Evolutionary conservation across 2,113 vertebrate genomes (phyloP), one percentile per base, ranked within the genome.

Genomic region (Fregetta grallaria): DNA sequence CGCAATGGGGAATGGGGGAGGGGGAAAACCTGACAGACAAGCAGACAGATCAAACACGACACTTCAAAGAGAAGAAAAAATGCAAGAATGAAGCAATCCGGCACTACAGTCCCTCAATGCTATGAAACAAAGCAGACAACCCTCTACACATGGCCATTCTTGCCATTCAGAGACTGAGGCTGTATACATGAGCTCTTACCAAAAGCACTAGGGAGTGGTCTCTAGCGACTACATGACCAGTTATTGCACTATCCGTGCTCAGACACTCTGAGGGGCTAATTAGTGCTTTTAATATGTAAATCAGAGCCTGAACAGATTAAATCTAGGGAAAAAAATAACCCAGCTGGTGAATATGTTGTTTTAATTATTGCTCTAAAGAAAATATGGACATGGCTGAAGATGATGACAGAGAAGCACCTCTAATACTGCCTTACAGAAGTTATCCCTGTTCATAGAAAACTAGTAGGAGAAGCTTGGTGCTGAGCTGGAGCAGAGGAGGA

Each of bases 251-350:
- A 98, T 98, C 90, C 98, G 98, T 98, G 98, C 99, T 98, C 98
- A 97, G 98, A 97, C 98, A 98, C 99, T 99, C 99, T 97, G 98
- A 99, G 99, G 99, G 99, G 99, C 99, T 99, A 99, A 99, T 99
- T 99, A 99, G 99, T 99, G 99, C 99, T 99, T 99, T 98, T 99
- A 99, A 99, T 99, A 99, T 99, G 99, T 98, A 99, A 99, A 99
- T 99, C 98, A 99, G 99, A 98, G 98, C 97, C 96, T 97, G 98
- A 98, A 98, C 98, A 99, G 99, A 99, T 99, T 99, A 99, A 97
- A 98, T 98, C 98, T 97, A 94, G 97, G 95, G 94, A 11, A 78
- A 96, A 98, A 98, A 98, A 99, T 97, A 97, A 97, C 98, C 98
- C 99, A 99, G 99, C 99, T 99, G 98, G 99, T 99, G 99, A 99